These are phyloP conservation scores for Fringilla coelebs DNA, from an alignment of 2,797 vertebrate species.

Conservation along the genomic window DNA sequence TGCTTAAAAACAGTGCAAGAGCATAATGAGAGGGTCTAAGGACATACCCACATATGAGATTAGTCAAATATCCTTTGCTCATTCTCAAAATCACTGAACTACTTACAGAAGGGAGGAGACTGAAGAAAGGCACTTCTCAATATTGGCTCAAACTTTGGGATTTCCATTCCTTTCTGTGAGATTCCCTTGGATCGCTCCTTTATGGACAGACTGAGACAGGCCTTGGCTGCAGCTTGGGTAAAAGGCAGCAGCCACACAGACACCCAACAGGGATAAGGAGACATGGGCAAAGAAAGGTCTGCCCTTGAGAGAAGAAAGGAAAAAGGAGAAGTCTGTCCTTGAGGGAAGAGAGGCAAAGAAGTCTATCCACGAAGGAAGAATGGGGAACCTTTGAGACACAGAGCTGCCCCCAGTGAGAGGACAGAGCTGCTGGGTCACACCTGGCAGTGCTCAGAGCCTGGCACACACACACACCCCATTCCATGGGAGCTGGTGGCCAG, in stretches of 20 bases:
- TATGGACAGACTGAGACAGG: rapidly evolving
- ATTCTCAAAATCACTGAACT: not conserved
- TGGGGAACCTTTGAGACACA: rapidly evolving
- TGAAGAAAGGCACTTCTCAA: not conserved
- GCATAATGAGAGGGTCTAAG: not conserved
- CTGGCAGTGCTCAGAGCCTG: not conserved
- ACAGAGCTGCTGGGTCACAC: not conserved
- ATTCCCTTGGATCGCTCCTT: not conserved
- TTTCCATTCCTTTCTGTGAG: not conserved
- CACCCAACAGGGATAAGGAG: not conserved
- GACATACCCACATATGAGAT: not conserved
- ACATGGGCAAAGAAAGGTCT: not conserved
- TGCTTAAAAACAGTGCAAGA: not conserved
- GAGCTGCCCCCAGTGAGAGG: rapidly evolving
- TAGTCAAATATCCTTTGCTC: not conserved
- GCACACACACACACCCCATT: not conserved
- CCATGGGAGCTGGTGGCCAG: not conserved
- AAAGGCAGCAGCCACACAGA: not conserved
- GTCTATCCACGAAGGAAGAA: not conserved
- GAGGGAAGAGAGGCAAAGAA: not conserved
- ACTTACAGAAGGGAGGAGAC: not conserved
- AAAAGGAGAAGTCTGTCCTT: too few relatives aligned
- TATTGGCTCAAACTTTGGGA: not conserved
- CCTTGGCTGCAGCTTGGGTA: not conserved
- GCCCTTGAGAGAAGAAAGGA: not conserved